Evolutionary conservation across 23 tunicate species (phyloP).

Genomic region (Oikopleura albicans): DNA sequence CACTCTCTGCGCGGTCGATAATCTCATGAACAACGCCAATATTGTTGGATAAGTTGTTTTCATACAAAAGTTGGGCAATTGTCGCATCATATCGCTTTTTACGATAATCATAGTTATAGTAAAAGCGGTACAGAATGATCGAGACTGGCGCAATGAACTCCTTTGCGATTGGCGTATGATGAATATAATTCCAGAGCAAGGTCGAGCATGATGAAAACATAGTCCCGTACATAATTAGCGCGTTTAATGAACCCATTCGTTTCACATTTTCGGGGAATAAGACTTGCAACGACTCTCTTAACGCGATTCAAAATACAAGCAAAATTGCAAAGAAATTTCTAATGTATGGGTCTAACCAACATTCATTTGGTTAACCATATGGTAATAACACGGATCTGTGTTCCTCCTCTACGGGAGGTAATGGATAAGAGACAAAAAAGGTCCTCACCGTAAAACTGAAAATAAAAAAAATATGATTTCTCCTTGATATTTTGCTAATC

Average conservation of each 20-base stretch:
- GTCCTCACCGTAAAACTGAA: no score
- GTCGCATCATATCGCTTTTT: slow-evolving; percentile 11
- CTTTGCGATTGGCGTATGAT: neutral
- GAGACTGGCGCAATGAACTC: neutral
- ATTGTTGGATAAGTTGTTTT: neutral
- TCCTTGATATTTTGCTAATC: no score
- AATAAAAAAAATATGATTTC: no score
- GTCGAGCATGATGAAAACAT: neutral
- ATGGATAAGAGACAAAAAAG: no score
- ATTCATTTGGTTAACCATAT: no score
- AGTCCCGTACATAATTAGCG: neutral
- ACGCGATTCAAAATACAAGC: no score
- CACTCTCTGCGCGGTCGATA: neutral
- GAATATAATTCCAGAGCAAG: neutral
- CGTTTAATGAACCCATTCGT: neutral
- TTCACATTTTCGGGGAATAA: neutral
- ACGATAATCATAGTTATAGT: slow-evolving; percentile 1
- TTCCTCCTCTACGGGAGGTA: no score
- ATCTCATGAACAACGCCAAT: slow-evolving; percentile 16
- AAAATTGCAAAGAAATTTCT: no score
- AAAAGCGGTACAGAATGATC: neutral
- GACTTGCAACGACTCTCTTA: neutral
- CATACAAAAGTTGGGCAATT: neutral
- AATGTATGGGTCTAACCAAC: no score
- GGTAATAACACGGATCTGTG: no score